Evolutionary conservation across 2,797 vertebrate species (phyloP).

Genomic region (Phyllotis vaccarum): DNA sequence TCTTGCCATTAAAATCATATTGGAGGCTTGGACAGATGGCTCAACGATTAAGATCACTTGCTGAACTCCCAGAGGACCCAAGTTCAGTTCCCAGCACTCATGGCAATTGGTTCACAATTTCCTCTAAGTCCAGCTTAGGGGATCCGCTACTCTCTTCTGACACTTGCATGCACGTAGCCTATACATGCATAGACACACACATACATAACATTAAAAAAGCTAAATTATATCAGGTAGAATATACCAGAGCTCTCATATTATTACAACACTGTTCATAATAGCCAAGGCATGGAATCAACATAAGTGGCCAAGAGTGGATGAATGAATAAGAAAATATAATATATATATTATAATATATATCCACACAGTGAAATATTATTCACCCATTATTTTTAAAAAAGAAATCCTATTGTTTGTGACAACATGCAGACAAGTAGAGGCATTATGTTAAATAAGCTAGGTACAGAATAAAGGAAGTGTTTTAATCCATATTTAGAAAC

Average conservation of each 20-base stretch:
- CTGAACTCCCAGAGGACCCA: background rate
- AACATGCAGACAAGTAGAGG: background rate
- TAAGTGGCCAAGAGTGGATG: background rate
- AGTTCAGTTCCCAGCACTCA: background rate
- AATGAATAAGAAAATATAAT: background rate
- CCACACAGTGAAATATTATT: background rate
- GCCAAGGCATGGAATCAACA: background rate
- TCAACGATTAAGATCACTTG: background rate
- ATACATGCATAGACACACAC: background rate
- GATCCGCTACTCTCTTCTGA: background rate
- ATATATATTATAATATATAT: background rate
- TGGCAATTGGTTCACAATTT: background rate
- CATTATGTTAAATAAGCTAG: background rate
- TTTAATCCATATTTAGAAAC: background rate
- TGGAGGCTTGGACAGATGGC: too few relatives aligned
- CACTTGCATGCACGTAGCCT: background rate
- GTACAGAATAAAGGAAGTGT: background rate
- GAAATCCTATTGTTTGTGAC: background rate
- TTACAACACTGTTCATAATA: background rate
- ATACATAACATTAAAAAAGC: background rate
- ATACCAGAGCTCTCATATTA: background rate
- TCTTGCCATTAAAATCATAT: conserved; percentile 23
- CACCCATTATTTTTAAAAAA: background rate
- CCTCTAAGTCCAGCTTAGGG: too few relatives aligned
- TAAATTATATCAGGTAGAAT: background rate